Percentiles rank a stretch among this genome's conserved stretches.
Conservation (phyloP, 2,113 vertebrate species). For the Periophthalmus modestus region DNA sequence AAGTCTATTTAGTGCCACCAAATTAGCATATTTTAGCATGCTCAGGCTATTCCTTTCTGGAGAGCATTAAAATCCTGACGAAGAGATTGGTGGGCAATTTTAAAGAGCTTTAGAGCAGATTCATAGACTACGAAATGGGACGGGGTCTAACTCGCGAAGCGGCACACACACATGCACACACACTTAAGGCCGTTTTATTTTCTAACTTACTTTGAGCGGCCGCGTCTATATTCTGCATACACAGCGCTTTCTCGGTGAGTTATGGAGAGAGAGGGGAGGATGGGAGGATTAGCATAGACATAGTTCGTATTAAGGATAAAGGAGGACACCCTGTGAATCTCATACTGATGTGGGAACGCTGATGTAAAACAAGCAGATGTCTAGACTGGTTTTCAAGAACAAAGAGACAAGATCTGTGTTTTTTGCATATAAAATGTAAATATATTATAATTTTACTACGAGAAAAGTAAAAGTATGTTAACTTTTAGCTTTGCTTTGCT, state of each 20-base stretch:
- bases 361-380: slow-evolving; percentile 7
- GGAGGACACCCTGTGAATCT: slow-evolving; percentile 45
- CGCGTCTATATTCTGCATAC: slow-evolving; percentile 60
- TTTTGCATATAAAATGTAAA: not conserved
- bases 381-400: not conserved
- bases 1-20: slow-evolving; percentile 69
- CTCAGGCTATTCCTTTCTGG: slow-evolving; percentile 57
- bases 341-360: slow-evolving; percentile 44
- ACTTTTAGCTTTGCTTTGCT: no score
- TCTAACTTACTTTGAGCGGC: slow-evolving; percentile 49
- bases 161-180: slow-evolving; percentile 11
- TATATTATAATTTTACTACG: not conserved
- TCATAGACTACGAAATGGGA: slow-evolving; percentile 65
- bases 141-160: slow-evolving; percentile 31
- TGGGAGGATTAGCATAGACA: slow-evolving; percentile 6
- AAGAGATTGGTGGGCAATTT: slow-evolving; percentile 68
- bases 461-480: not conserved
- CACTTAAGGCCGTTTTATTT: slow-evolving; percentile 21
- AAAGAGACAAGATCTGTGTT: not conserved
- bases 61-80: slow-evolving; percentile 66
- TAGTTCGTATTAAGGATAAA: slow-evolving; percentile 40
- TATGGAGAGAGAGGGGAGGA: slow-evolving; percentile 50
- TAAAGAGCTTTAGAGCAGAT: slow-evolving; percentile 69
- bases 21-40: slow-evolving; percentile 77
- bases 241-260: slow-evolving; percentile 63